phyloP scores from a whole-genome alignment of 2,888 invertebrate genomes.

The Xestobium rufovillosum region DNA sequence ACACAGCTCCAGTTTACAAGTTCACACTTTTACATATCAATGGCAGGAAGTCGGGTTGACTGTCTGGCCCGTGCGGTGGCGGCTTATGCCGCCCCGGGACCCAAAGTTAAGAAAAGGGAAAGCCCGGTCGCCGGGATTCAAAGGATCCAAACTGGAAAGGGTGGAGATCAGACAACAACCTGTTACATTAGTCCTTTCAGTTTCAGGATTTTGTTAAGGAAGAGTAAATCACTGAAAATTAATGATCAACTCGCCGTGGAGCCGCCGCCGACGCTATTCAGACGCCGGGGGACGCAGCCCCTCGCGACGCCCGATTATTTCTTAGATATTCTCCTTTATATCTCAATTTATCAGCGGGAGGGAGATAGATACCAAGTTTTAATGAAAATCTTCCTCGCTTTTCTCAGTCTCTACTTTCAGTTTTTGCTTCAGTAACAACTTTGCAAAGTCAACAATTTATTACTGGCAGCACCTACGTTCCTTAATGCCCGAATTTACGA shows the following conservation, averaged over 20 bases:
- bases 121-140: constrained; percentile 32
- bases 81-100: constrained; percentile 25
- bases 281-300: constrained; percentile 1
- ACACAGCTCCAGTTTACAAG: constrained; percentile 38
- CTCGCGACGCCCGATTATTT: neutral
- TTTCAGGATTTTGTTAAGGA: constrained; percentile 21
- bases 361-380: no score
- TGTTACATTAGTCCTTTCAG: constrained; percentile 28
- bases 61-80: constrained; percentile 12
- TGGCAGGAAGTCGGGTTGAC: constrained; percentile 28
- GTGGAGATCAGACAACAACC: constrained; percentile 34
- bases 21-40: constrained; percentile 35
- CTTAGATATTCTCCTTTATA: no score
- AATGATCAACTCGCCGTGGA: no score
- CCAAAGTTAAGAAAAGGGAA: constrained; percentile 34
- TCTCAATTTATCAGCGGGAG: no score
- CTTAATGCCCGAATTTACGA: no score
- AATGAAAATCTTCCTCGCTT: no score
- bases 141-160: constrained; percentile 32
- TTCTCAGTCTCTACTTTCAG: no score
- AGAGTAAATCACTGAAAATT: constrained; percentile 13
- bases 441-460: no score
- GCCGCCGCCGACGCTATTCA: constrained; percentile 1
- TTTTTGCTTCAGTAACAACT: no score
- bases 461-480: no score